These are phyloP conservation scores for Mythimna albipuncta DNA, from an alignment of 2,888 invertebrate species.

Conservation along the genomic window DNA sequence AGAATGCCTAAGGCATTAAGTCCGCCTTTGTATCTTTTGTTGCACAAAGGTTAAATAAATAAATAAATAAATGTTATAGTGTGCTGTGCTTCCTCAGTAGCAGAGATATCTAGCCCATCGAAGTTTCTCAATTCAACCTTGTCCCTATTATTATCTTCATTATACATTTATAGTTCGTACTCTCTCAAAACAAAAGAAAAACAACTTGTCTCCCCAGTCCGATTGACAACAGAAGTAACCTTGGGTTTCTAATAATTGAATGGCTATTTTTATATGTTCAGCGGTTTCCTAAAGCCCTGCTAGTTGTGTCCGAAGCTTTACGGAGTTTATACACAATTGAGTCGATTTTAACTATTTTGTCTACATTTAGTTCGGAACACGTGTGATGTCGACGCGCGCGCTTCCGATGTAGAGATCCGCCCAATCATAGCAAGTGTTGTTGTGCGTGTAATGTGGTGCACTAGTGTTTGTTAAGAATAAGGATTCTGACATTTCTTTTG, in stretches of 20 bases:
- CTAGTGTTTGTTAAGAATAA: slow-evolving; percentile 9
- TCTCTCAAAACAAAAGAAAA: slow-evolving; percentile 33
- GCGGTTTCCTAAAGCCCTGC: slow-evolving; percentile 42
- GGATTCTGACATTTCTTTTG: slow-evolving; percentile 4
- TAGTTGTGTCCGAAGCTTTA: slow-evolving; percentile 58
- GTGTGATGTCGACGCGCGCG: slow-evolving; percentile 47
- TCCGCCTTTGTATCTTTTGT: too few relatives aligned
- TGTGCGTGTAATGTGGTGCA: slow-evolving; percentile 22
- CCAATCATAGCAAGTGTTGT: slow-evolving; percentile 38
- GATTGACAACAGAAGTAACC: slow-evolving; percentile 47
- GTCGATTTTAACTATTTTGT: slow-evolving; percentile 44
- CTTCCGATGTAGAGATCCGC: slow-evolving; percentile 31
- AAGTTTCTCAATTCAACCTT: neutral
- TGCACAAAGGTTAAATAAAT: too few relatives aligned
- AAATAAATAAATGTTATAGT: too few relatives aligned
- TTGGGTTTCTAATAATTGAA: slow-evolving; percentile 60
- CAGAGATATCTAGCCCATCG: neutral
- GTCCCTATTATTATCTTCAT: neutral
- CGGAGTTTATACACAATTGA: slow-evolving; percentile 47
- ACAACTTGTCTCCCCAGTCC: slow-evolving; percentile 12
- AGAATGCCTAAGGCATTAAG: too few relatives aligned
- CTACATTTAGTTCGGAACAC: slow-evolving; percentile 54
- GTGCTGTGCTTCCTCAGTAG: too few relatives aligned
- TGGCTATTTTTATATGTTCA: slow-evolving; percentile 53
- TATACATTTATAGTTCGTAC: neutral